These are phyloP conservation scores for Chanos chanos DNA, from an alignment of 2,797 vertebrate genomes.

Conservation along the genomic window DNA sequence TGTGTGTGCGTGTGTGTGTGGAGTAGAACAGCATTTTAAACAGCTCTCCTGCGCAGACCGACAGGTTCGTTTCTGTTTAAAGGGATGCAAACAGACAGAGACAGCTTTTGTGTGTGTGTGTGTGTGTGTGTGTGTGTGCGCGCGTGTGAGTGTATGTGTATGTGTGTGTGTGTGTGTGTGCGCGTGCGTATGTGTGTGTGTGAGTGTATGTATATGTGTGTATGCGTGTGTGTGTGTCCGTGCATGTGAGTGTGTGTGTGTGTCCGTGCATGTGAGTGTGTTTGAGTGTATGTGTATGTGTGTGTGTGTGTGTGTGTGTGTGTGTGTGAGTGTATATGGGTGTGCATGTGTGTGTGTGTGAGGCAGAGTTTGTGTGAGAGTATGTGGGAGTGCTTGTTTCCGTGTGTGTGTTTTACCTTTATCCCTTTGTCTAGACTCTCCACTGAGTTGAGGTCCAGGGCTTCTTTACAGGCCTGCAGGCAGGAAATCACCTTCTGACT, in stretches of 20 bases:
- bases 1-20: background rate
- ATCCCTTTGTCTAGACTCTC: conserved; percentile 89
- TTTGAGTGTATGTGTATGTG: no score
- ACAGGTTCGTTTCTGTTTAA: no score
- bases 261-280: no score
- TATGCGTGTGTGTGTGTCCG: background rate
- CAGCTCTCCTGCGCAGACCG: no score
- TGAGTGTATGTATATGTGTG: no score
- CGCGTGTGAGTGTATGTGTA: no score
- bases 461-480: conserved; percentile 96
- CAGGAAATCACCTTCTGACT: conserved; percentile 97
- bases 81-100: no score
- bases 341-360: no score
- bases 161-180: background rate
- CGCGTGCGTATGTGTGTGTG: background rate
- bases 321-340: no score
- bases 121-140: background rate
- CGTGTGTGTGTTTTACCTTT: conserved; percentile 74
- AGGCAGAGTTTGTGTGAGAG: no score
- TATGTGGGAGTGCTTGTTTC: conserved; percentile 2
- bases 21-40: no score
- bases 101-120: conserved; percentile 4
- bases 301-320: background rate
- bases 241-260: background rate
- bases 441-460: conserved; percentile 92